Percentiles rank a stretch among this genome's conserved stretches.
These are phyloP conservation scores for Lithophane ornitopus DNA, from an alignment of 2,888 invertebrate genomes.

Conservation along the genomic window DNA sequence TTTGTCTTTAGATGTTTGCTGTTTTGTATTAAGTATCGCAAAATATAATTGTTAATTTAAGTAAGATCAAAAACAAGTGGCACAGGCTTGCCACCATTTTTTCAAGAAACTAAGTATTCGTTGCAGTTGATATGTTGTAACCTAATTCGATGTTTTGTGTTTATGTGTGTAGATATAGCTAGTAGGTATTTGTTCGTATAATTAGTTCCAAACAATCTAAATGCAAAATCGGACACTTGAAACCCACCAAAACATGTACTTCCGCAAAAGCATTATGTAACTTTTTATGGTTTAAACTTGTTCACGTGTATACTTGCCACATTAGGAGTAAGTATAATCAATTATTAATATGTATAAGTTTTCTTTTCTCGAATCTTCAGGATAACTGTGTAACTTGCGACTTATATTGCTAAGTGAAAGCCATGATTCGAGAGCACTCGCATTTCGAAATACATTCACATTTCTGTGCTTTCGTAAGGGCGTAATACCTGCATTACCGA, in stretches of 20 bases:
- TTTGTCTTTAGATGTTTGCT: slow-evolving; percentile 79
- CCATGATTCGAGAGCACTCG: slow-evolving; percentile 53
- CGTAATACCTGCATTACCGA: slow-evolving; percentile 78
- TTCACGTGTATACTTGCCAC: slow-evolving; percentile 68
- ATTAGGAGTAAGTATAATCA: slow-evolving; percentile 56
- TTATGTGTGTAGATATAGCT: slow-evolving; percentile 74
- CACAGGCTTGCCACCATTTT: slow-evolving; percentile 80
- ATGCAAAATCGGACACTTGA: slow-evolving; percentile 77
- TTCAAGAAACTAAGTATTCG: slow-evolving; percentile 62
- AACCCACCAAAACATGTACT: slow-evolving; percentile 76
- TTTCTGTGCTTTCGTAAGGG: slow-evolving; percentile 59
- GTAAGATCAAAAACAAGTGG: slow-evolving; percentile 68
- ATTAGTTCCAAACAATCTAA: slow-evolving; percentile 75
- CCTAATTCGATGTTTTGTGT: slow-evolving; percentile 63
- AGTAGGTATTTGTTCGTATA: slow-evolving; percentile 73
- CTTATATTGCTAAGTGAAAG: slow-evolving; percentile 52
- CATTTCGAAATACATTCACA: slow-evolving; percentile 63
- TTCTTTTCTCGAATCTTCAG: slow-evolving; percentile 46
- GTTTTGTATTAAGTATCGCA: slow-evolving; percentile 69
- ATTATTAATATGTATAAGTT: slow-evolving; percentile 50
- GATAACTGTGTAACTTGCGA: slow-evolving; percentile 31
- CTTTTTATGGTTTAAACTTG: slow-evolving; percentile 45
- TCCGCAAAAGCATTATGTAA: slow-evolving; percentile 61
- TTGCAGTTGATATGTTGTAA: slow-evolving; percentile 61
- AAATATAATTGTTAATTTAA: slow-evolving; percentile 57